Conservation (phyloP, 2,888 invertebrate species). For the Rotaria socialis region DNA sequence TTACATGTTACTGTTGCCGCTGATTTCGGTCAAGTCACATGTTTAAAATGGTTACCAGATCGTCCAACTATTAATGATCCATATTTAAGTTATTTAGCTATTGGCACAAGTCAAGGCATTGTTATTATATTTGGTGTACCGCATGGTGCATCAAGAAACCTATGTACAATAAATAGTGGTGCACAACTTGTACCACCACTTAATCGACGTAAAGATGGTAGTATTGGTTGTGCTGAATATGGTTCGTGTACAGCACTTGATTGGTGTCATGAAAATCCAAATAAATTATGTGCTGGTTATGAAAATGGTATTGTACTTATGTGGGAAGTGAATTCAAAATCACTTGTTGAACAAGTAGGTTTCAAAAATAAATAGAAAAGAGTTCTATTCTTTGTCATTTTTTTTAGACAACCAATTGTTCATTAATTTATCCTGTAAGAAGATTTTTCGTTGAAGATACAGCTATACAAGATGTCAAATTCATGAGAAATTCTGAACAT, state of each 20-base stretch:
- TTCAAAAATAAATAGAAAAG: too few species aligned
- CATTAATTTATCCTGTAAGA: slow-evolving; percentile 30
- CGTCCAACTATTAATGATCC: slow-evolving; percentile 31
- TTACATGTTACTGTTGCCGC: slow-evolving; percentile 24
- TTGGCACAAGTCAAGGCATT: slow-evolving; percentile 33
- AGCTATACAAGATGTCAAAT: slow-evolving; percentile 26
- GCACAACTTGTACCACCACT: slow-evolving; percentile 34
- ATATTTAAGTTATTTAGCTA: slow-evolving; percentile 36
- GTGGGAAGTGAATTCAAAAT: slow-evolving; percentile 35
- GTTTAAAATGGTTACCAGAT: slow-evolving; percentile 35
- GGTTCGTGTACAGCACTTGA: slow-evolving; percentile 35
- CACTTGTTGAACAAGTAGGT: slow-evolving; percentile 17
- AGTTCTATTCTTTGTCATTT: background rate
- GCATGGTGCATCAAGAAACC: slow-evolving; percentile 33
- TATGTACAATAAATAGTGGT: slow-evolving; percentile 28
- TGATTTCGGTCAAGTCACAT: slow-evolving; percentile 25
- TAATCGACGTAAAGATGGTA: slow-evolving; percentile 33
- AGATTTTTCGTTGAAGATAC: slow-evolving; percentile 34
- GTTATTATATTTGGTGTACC: slow-evolving; percentile 33
- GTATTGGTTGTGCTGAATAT: slow-evolving; percentile 36
- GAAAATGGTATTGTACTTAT: slow-evolving; percentile 36
- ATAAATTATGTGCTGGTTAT: slow-evolving; percentile 34
- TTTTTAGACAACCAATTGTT: slow-evolving; percentile 6
- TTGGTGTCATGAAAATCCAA: slow-evolving; percentile 37
- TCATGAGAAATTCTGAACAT: slow-evolving; percentile 34